Evolutionary conservation across 2,113 vertebrate genomes (phyloP), one percentile per base, ranked within the genome.

Genomic region (Hydropotes inermis): DNA sequence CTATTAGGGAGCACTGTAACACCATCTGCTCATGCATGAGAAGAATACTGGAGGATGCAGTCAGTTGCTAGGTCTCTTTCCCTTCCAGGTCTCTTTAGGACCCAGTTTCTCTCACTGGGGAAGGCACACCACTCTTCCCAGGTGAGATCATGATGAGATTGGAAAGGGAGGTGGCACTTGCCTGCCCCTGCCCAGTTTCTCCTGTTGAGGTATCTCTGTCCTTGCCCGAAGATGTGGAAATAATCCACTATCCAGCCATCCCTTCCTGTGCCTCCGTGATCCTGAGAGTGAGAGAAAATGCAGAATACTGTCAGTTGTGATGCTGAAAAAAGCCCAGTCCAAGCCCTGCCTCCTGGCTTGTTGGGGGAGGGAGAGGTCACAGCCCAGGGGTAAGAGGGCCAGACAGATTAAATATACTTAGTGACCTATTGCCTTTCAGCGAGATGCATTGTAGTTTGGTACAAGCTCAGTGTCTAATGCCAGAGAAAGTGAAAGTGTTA

Each of bases 231-330:
- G 93, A 98, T 97, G 52, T 98, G 98, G 97, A 97, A 98, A 94
- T 98, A 98, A 58, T 99, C 98, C 81, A 98, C 98, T 74, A 98
- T 97, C 98, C 98, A 98, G 76, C 98, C 98, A 21, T 98, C 98
- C 50, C 96, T 97, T 55, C 98, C 98, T 58, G 98, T 98, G 2
- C 98, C 98, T 0, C 98, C 98, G 3, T 87, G 98, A 55, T 98
- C 98, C 98, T 98, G 93, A 91, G 55, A 76, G 54, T 28, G 21
- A 84, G 60, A 96, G 52, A 94, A 89, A 95, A 91, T 43, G 89
- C 21, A 87, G 50, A 96, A 94, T 17, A 91, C 17, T 12, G 12
- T 97, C 33, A 94, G 70, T 2, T 9, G 16, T 1, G 23, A 5
- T 45, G 19, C 50, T 1, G 7, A 36, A 21, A n/a, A 16, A 33